Evolutionary conservation across 92 coral and sea anemone genomes (phyloP).

Genomic region (Epizoanthus ramosus): DNA sequence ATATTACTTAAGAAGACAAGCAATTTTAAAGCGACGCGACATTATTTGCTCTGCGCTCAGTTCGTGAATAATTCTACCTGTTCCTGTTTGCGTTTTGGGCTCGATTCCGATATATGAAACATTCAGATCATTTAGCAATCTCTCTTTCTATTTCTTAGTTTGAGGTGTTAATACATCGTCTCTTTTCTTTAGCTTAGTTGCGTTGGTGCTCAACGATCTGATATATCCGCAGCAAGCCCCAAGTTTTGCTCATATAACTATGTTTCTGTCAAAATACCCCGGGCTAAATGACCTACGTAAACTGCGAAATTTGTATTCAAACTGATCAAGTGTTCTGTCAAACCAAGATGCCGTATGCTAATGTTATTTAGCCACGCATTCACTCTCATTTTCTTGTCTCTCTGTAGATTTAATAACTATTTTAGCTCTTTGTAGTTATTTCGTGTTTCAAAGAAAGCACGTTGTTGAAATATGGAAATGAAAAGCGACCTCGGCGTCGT

Average conservation of each 20-base stretch:
- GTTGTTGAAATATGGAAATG: slow-evolving; percentile 16
- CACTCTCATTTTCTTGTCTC: slow-evolving; percentile 5
- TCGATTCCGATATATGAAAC: slow-evolving; percentile 49
- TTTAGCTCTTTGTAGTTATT: slow-evolving; percentile 16
- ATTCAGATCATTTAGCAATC: slow-evolving; percentile 31
- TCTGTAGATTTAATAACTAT: slow-evolving; percentile 38
- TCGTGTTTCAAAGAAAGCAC: slow-evolving; percentile 26
- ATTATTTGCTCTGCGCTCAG: slow-evolving; percentile 22
- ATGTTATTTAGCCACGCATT: slow-evolving; percentile 8
- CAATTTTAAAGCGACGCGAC: slow-evolving; percentile 31
- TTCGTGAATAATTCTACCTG: slow-evolving; percentile 33
- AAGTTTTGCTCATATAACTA: neutral
- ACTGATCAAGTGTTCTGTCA: slow-evolving; percentile 4
- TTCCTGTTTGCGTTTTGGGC: slow-evolving; percentile 32
- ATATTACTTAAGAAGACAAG: slow-evolving; percentile 11
- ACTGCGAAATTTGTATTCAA: slow-evolving; percentile 13
- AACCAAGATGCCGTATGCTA: slow-evolving; percentile 3
- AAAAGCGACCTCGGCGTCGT: slow-evolving; percentile 22
- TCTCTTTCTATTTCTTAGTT: slow-evolving; percentile 3
- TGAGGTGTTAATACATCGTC: slow-evolving; percentile 20
- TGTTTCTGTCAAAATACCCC: slow-evolving; percentile 25
- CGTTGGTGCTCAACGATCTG: neutral
- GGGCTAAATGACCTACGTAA: slow-evolving; percentile 11
- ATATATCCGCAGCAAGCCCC: neutral
- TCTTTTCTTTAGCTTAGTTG: slow-evolving; percentile 9